A percentile compares a stretch with the other conserved stretches of the same genome.
phyloP scores from a whole-genome alignment of 2,888 invertebrate species.

The Lasioglossum villosulum region DNA sequence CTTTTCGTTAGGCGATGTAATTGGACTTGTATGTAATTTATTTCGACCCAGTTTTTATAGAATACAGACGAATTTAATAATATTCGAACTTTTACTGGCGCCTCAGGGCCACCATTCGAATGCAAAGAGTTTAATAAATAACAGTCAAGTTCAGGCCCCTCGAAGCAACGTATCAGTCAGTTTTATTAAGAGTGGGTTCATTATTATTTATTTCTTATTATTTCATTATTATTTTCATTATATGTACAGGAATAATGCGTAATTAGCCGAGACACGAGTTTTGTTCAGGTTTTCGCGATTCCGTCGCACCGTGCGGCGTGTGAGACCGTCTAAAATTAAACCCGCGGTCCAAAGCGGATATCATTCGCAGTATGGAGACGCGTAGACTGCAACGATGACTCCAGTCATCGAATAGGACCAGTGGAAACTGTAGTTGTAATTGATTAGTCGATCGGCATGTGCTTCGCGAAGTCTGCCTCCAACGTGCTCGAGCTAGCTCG shows the following conservation, averaged over 20 bases:
- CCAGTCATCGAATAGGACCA: conserved; percentile 22
- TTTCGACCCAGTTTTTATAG: too few relatives aligned
- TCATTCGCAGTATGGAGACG: conserved; percentile 22
- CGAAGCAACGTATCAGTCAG: too few relatives aligned
- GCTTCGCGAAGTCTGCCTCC: conserved; percentile 37
- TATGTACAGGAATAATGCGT: background rate
- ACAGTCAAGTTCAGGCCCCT: background rate
- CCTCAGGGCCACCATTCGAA: too few relatives aligned
- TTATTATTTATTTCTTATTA: too few relatives aligned
- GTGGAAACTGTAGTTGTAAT: conserved; percentile 31
- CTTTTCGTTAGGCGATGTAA: background rate
- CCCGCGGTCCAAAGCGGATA: conserved; percentile 17
- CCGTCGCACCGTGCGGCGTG: background rate
- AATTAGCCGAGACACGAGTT: background rate
- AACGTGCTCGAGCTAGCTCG: conserved; percentile 52
- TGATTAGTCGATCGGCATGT: conserved; percentile 55
- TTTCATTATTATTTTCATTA: too few relatives aligned
- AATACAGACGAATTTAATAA: too few relatives aligned
- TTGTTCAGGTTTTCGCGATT: background rate
- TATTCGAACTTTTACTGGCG: too few relatives aligned
- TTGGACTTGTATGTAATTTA: too few relatives aligned
- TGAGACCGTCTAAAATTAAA: conserved; percentile 56
- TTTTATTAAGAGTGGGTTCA: too few relatives aligned
- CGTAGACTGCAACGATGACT: conserved; percentile 12
- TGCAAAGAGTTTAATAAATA: background rate